Evolutionary conservation across 1,140 invertebrate species (phyloP).

Genomic region (Medauroidea extradentata): DNA sequence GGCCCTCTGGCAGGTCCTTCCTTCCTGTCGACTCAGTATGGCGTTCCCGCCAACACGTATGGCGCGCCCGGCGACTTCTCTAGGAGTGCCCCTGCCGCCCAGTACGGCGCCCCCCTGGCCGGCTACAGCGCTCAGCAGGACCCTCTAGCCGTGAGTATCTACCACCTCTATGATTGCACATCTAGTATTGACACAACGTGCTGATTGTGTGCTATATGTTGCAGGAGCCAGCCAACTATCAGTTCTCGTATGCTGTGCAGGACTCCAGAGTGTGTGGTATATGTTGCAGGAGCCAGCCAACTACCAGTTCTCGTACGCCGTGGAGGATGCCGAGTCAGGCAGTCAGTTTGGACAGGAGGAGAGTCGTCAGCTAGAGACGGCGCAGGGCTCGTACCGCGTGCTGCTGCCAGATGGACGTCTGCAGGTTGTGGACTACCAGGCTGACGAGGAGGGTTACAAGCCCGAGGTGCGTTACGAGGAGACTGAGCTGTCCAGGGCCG

Average conservation of each 20-base stretch:
- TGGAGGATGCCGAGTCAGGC: slow-evolving; percentile 69
- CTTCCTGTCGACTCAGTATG: slow-evolving; percentile 3
- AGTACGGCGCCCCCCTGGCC: slow-evolving; percentile 8
- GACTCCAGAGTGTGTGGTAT: too few species aligned
- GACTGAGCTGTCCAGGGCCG: slow-evolving; percentile 14
- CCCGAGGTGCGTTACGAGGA: slow-evolving; percentile 77
- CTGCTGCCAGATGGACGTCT: slow-evolving; percentile 79
- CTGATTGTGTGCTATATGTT: slow-evolving; percentile 26
- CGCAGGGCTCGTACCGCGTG: slow-evolving; percentile 79
- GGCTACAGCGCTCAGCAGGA: background rate
- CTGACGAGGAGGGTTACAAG: slow-evolving; percentile 74
- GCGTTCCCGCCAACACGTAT: slow-evolving; percentile 1
- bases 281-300: slow-evolving; percentile 66
- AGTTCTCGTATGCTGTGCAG: slow-evolving; percentile 61
- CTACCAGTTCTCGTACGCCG: slow-evolving; percentile 81
- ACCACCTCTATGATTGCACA: too few species aligned
- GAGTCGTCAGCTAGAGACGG: slow-evolving; percentile 69
- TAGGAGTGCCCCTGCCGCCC: slow-evolving; percentile 3
- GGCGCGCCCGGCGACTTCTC: slow-evolving; percentile 1
- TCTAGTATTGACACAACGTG: slow-evolving; percentile 66
- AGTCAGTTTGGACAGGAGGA: slow-evolving; percentile 77
- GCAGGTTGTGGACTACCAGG: slow-evolving; percentile 79
- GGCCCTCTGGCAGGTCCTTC: too few species aligned
- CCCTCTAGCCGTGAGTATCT: background rate
- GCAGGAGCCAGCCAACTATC: slow-evolving; percentile 60